Evolutionary conservation across 1,140 invertebrate genomes (phyloP).

Genomic region (Hestina assimilis): DNA sequence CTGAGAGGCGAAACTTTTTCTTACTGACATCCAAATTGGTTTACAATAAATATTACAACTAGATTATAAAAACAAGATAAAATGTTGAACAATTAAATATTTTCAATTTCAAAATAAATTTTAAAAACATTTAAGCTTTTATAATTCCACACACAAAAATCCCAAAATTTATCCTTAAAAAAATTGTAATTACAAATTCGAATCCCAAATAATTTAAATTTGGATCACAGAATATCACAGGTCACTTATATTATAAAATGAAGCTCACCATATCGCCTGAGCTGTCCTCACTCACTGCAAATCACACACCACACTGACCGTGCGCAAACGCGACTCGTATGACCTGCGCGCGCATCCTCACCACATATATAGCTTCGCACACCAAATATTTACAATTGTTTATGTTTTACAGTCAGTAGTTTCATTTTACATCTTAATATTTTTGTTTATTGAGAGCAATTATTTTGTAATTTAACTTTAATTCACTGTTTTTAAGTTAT

Average conservation of each 20-base stretch:
- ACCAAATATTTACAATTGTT: constrained; percentile 15
- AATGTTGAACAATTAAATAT: background rate
- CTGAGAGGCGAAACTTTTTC: too few species aligned
- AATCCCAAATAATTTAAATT: background rate
- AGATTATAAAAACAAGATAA: too few species aligned
- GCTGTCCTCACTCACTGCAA: constrained; percentile 32
- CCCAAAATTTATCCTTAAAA: too few species aligned
- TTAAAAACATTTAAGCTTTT: background rate
- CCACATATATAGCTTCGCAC: constrained; percentile 27
- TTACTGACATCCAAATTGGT: too few species aligned
- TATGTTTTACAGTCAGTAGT: background rate
- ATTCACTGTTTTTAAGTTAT: too few species aligned
- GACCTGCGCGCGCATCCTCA: constrained; percentile 25
- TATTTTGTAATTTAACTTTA: too few species aligned
- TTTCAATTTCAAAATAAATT: background rate
- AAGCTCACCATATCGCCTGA: constrained; percentile 31
- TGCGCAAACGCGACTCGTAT: constrained; percentile 22
- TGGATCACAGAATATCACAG: background rate
- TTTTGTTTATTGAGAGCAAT: background rate
- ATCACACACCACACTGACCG: constrained; percentile 30
- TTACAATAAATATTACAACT: too few species aligned
- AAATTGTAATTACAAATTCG: too few species aligned
- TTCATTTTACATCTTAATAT: background rate
- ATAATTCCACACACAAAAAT: too few species aligned
- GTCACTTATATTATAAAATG: background rate